Percentiles rank a stretch among this genome's conserved stretches.
These are phyloP conservation scores for Promerops cafer DNA, from an alignment of 2,113 vertebrate genomes.

Conservation along the genomic window DNA sequence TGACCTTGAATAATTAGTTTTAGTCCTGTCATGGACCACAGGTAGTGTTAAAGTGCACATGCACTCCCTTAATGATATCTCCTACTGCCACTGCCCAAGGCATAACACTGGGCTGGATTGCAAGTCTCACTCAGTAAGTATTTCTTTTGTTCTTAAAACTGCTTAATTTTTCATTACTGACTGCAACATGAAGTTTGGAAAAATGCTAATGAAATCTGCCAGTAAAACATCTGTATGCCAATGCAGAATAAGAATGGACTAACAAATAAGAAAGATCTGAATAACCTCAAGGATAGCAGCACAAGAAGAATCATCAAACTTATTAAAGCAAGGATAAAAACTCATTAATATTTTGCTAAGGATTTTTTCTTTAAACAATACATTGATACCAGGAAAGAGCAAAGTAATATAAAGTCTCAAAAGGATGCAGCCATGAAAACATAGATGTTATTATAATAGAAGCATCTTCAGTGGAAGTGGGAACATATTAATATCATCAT, in stretches of 20 bases:
- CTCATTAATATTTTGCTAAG: background rate
- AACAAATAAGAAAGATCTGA: background rate
- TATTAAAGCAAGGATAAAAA: background rate
- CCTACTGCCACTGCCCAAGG: background rate
- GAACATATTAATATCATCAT: background rate
- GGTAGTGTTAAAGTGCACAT: background rate
- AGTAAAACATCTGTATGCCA: background rate
- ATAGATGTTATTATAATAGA: background rate
- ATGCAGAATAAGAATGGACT: background rate
- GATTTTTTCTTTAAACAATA: background rate
- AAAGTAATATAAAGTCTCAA: background rate
- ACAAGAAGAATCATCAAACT: background rate
- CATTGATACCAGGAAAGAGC: background rate
- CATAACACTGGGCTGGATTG: background rate
- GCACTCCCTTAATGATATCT: fast-evolving
- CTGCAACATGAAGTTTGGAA: background rate
- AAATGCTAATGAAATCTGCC: background rate
- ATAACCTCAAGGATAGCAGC: background rate
- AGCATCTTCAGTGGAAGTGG: background rate
- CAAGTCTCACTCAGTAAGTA: background rate
- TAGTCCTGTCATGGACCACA: background rate
- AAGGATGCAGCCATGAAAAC: background rate
- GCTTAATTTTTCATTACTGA: background rate
- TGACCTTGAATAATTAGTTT: background rate
- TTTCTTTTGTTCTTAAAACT: background rate